Evolutionary conservation across 1,140 invertebrate species (phyloP), one percentile per base, ranked within the genome.

Genomic region (Batillaria attramentaria): DNA sequence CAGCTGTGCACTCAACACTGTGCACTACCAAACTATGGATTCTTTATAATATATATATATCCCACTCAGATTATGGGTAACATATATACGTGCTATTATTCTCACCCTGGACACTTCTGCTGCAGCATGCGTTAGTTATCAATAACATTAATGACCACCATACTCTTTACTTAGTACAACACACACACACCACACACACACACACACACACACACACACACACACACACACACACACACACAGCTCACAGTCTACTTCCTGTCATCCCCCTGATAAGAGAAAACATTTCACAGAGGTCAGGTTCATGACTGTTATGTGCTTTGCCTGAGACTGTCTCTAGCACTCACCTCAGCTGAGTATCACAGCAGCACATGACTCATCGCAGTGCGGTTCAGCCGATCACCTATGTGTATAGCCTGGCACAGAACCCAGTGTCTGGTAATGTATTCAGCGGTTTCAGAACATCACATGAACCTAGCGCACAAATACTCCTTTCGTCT

Each of bases 161-260:
- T 13, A 13, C 24, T 24, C 24, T 50, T 50, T 24, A 50, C 10
- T 24, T 50, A 50, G 10, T 50, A 50, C 46, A 50, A 50, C 24
- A 50, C 46, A 13, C 10, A 10, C 24, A 24, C 24, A 50, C 24
- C 24, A 50, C 46, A 50, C 10, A 24, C 10, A 50, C 24, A 50
- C 46, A 50, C 24, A 24, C 46, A 50, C 24, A 50, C 46, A 10
- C 46, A 24, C 24, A 10, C 57, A 60, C 10, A 60, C 57, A 60
- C 57, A 60, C 57, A 60, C 10, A 60, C 57, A 60, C 57, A 24
- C 57, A 60, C 57, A 60, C 10, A 60, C 10, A 60, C 57, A 60
- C 57, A 60, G 31, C 57, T 28, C 57, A 60, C 57, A 60, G 24
- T 28, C 57, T n/a, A n/a, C n/a, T n/a, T n/a, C n/a, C n/a, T n/a